These are phyloP conservation scores for Vanessa cardui DNA, from an alignment of 2,888 invertebrate genomes.

Conservation along the genomic window DNA sequence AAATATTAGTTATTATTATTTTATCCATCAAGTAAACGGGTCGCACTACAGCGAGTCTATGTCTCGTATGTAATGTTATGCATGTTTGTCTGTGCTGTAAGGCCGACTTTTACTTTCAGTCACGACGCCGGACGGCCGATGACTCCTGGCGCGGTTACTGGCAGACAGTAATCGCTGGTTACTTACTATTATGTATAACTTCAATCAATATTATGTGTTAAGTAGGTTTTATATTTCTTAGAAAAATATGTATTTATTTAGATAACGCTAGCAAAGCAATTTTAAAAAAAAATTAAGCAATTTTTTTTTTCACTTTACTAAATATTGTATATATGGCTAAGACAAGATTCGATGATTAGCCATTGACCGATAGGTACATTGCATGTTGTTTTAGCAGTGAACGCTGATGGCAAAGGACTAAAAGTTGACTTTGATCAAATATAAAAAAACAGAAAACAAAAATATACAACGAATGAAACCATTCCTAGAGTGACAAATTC, in stretches of 20 bases:
- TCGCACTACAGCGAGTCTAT: conserved; percentile 11
- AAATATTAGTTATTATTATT: not conserved
- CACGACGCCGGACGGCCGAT: conserved; percentile 43
- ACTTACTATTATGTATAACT: conserved; percentile 9
- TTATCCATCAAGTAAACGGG: conserved; percentile 10
- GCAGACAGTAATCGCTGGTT: conserved; percentile 7
- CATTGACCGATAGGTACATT: too few relatives aligned
- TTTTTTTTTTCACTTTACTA: too few relatives aligned
- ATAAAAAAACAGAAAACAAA: too few relatives aligned
- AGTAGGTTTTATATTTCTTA: not conserved
- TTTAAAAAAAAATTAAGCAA: too few relatives aligned
- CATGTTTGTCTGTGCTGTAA: conserved; percentile 33
- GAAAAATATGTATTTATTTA: not conserved
- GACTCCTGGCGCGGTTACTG: conserved; percentile 34
- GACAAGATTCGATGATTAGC: too few relatives aligned
- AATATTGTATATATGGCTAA: too few relatives aligned
- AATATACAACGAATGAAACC: too few relatives aligned
- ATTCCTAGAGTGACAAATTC: too few relatives aligned
- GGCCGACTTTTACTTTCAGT: conserved; percentile 46
- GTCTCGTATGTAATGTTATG: conserved; percentile 27
- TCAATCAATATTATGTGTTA: not conserved
- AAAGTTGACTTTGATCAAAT: too few relatives aligned
- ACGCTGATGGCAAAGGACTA: too few relatives aligned
- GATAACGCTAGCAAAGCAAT: too few relatives aligned
- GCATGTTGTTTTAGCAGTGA: too few relatives aligned